phyloP scores from a whole-genome alignment of 2,797 vertebrate genomes.

The Microchirus variegatus region DNA sequence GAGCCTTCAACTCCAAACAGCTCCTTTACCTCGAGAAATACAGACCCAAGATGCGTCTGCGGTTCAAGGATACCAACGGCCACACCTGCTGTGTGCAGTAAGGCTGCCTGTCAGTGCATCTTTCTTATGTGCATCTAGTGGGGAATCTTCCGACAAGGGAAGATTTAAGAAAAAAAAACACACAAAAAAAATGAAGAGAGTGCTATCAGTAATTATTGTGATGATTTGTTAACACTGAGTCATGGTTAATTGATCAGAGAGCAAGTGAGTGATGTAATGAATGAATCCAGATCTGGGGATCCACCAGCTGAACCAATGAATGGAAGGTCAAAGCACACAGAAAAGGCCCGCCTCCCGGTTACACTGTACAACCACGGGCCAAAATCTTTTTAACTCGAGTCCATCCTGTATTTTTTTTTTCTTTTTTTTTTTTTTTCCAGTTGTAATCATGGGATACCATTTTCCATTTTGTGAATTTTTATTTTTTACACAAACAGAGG shows the following conservation, averaged over 20 bases:
- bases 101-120: slow-evolving; percentile 73
- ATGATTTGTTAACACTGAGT: slow-evolving; percentile 82
- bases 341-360: slow-evolving; percentile 77
- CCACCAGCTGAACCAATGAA: slow-evolving; percentile 85
- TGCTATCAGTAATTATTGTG: slow-evolving; percentile 84
- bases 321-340: slow-evolving; percentile 85
- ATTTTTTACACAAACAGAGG: slow-evolving; percentile 69
- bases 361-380: slow-evolving; percentile 76
- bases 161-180: slow-evolving; percentile 57
- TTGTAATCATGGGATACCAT: slow-evolving; percentile 75
- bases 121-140: slow-evolving; percentile 75
- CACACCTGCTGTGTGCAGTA: slow-evolving; percentile 97
- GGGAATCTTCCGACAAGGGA: slow-evolving; percentile 83
- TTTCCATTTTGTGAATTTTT: slow-evolving; percentile 69
- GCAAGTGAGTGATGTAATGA: slow-evolving; percentile 75
- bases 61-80: slow-evolving; percentile 95
- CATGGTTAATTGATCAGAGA: slow-evolving; percentile 80
- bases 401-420: slow-evolving; percentile 63
- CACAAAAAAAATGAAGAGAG: slow-evolving; percentile 48
- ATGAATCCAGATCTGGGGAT: slow-evolving; percentile 79
- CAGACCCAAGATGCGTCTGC: slow-evolving; percentile 96
- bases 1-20: slow-evolving; percentile 99
- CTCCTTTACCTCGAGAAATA: slow-evolving; percentile 99
- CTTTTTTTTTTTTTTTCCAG: slow-evolving; percentile 42
- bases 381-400: slow-evolving; percentile 68